Evolutionary conservation across 2,113 vertebrate genomes (phyloP).

Genomic region (Catharus fuscescens): DNA sequence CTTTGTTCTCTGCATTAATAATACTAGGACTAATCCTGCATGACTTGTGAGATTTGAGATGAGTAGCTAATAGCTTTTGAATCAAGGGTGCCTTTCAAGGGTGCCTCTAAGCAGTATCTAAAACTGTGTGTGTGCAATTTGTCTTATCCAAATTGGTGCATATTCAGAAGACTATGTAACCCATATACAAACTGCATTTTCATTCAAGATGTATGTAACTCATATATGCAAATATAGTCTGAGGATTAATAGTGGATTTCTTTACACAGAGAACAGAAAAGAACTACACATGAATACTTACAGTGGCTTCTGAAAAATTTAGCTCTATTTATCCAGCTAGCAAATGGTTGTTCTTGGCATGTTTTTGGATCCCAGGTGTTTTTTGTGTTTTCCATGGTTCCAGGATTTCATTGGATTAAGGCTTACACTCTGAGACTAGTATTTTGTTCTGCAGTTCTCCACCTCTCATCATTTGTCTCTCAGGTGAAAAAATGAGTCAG

Average conservation of each 20-base stretch:
- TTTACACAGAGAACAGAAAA: background rate
- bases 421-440: background rate
- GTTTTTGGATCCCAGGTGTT: background rate
- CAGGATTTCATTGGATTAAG: background rate
- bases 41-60: conserved; percentile 72
- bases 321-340: background rate
- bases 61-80: conserved; percentile 74
- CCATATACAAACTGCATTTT: conserved; percentile 54
- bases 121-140: conserved; percentile 56
- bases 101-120: conserved; percentile 59
- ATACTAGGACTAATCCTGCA: conserved; percentile 72
- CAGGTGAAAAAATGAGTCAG: background rate
- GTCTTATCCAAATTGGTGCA: conserved; percentile 62
- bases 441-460: background rate
- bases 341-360: background rate
- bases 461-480: background rate
- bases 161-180: conserved; percentile 47
- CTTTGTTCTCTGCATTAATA: conserved; percentile 76
- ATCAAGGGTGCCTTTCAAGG: conserved; percentile 67
- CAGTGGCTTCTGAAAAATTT: conserved; percentile 15
- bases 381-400: background rate
- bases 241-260: conserved; percentile 42
- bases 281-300: background rate
- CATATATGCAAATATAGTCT: conserved; percentile 52
- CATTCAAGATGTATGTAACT: conserved; percentile 31